A percentile compares a stretch with the other conserved stretches of the same genome.
Conservation (phyloP, 2,888 invertebrate species). For the Trachelus troglodyta region DNA sequence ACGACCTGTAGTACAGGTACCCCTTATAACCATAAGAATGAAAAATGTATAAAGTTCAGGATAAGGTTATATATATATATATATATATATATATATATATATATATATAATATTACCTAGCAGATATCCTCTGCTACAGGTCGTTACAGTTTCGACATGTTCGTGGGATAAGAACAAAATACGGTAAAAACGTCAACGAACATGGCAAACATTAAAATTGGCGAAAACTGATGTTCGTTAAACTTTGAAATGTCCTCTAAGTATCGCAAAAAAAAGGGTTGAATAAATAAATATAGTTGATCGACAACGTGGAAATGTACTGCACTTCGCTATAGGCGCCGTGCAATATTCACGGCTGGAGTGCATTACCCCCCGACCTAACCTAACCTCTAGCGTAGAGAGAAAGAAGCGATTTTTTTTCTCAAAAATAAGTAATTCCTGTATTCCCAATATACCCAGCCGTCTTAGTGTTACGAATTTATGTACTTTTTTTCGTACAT, state of each 20-base stretch:
- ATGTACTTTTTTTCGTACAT: neutral
- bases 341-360: neutral
- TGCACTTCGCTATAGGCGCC: neutral
- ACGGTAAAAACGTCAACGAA: neutral
- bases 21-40: neutral
- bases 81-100: no score
- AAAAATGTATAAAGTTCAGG: neutral
- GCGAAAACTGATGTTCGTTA: neutral
- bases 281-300: neutral
- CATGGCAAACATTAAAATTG: neutral
- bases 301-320: neutral
- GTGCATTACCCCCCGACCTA: neutral
- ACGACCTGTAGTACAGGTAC: neutral
- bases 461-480: neutral
- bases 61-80: neutral
- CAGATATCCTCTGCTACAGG: neutral
- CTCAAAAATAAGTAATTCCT: neutral
- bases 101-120: neutral
- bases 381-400: neutral
- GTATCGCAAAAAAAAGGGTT: neutral
- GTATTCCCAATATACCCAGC: neutral
- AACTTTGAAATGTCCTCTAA: neutral
- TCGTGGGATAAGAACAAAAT: neutral
- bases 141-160: neutral
- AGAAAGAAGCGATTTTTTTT: neutral